A percentile compares a stretch with the other conserved stretches of the same genome.
Conservation (phyloP, 2,797 vertebrate species). For the Trachurus trachurus region DNA sequence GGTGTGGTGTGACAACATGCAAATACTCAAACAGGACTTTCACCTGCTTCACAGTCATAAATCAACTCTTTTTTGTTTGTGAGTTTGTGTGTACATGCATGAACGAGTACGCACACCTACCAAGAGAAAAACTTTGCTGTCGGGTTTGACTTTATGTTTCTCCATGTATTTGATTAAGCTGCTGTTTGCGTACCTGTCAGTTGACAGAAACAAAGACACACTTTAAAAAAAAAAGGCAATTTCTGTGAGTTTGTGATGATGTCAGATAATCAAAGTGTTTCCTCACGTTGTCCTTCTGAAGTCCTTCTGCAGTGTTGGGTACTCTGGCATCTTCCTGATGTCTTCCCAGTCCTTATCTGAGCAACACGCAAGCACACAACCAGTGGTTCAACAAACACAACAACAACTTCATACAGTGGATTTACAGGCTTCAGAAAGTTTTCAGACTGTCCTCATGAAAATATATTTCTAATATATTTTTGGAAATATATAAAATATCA, state of each 20-base stretch:
- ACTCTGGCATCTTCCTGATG: slow-evolving; percentile 98
- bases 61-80: background rate
- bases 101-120: slow-evolving; percentile 81
- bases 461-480: too few relatives aligned
- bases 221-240: too few relatives aligned
- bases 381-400: background rate
- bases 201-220: slow-evolving; percentile 23
- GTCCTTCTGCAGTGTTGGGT: slow-evolving; percentile 97
- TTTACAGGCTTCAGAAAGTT: background rate
- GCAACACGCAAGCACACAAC: slow-evolving; percentile 1
- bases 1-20: background rate
- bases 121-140: slow-evolving; percentile 98
- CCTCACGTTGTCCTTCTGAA: slow-evolving; percentile 99
- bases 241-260: background rate
- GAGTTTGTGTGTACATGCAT: background rate
- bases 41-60: too few relatives aligned
- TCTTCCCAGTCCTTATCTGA: slow-evolving; percentile 99
- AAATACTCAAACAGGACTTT: background rate
- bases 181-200: slow-evolving; percentile 95
- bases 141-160: slow-evolving; percentile 99
- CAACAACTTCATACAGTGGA: background rate
- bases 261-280: background rate
- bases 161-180: slow-evolving; percentile 99
- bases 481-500: too few relatives aligned
- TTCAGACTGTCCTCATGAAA: background rate